Base-by-base conservation (phyloP, 1,140 invertebrate species). In the Branchinecta lynchi region DNA sequence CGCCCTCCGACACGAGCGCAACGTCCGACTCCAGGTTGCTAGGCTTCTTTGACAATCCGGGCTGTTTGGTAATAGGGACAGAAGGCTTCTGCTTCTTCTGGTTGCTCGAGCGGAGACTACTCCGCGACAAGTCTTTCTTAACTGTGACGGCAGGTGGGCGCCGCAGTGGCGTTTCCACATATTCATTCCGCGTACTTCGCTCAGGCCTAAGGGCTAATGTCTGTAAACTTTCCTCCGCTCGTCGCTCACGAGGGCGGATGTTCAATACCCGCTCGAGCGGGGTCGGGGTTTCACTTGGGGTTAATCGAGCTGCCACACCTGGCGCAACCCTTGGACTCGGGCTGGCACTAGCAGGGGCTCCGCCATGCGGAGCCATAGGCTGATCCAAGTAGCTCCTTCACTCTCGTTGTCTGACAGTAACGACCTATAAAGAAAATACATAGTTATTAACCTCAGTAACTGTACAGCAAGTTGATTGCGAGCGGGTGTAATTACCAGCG, bases 151-250 rank as follows among this genome's bases (percentile, higher is more conserved):
- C 44, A 60, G 17, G 12, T 15, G 51, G 51, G 12, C 51, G 51
- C 17, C 51, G 51, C 72, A 88, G 82, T 73, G 89, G 89, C 70
- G 88, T 88, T 76, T 92, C 89, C 76, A 91, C 88, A 81, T 92
- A 92, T 76, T 89, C 87, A 82, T 92, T 92, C 76, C 83, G 84
- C 74, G 84, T 82, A 32, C 32, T 32, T 72, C 89, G 81, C 77
- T 89, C 87, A 60, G 12, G 12, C 17, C 51, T 60, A 15, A 60
- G 51, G 17, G 51, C 51, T 6, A 60, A 60, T 15, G 12, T 60
- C 12, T 60, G 51, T 20, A 60, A 60, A 60, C 12, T 60, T 20
- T 60, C 51, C 17, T 60, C 51, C 12, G 51, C 51, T 15, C 51
- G 51, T 60, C 51, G 51, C 6, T 60, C 51, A 60, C 51, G 51